Percentiles rank a stretch among this genome's conserved stretches.
These are phyloP conservation scores for Epirrhoe tristata DNA, from an alignment of 2,888 invertebrate species.

Conservation along the genomic window DNA sequence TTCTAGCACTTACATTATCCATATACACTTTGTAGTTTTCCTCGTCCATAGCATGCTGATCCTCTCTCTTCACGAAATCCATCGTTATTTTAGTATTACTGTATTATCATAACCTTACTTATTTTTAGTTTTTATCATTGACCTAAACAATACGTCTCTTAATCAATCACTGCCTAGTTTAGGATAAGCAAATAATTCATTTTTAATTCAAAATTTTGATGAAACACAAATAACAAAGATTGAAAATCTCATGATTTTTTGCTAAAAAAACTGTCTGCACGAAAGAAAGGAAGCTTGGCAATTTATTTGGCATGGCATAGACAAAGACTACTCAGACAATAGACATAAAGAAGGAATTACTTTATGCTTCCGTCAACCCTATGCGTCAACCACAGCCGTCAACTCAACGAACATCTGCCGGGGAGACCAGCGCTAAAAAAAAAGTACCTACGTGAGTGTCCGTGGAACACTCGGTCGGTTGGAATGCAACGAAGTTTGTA, in stretches of 20 bases:
- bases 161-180: too few species aligned
- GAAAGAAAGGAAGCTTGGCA: slow-evolving; percentile 7
- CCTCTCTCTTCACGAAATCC: slow-evolving; percentile 81
- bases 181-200: not conserved
- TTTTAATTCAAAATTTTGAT: slow-evolving; percentile 2
- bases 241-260: not conserved
- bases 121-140: slow-evolving; percentile 4
- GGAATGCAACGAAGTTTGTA: too few species aligned
- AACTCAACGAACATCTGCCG: slow-evolving; percentile 5
- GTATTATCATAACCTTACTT: slow-evolving; percentile 24
- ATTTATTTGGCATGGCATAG: too few species aligned
- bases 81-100: slow-evolving; percentile 47
- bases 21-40: slow-evolving; percentile 74
- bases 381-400: not conserved
- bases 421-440: not conserved
- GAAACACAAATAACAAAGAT: not conserved
- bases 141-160: not conserved
- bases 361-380: too few species aligned
- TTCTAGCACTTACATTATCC: slow-evolving; percentile 68
- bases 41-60: slow-evolving; percentile 69
- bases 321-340: not conserved
- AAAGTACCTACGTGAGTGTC: not conserved
- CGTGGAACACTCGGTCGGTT: too few species aligned
- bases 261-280: not conserved
- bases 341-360: not conserved